Base-by-base conservation (phyloP, 2,888 invertebrate species). In the Glaucopsyche alexis region DNA sequence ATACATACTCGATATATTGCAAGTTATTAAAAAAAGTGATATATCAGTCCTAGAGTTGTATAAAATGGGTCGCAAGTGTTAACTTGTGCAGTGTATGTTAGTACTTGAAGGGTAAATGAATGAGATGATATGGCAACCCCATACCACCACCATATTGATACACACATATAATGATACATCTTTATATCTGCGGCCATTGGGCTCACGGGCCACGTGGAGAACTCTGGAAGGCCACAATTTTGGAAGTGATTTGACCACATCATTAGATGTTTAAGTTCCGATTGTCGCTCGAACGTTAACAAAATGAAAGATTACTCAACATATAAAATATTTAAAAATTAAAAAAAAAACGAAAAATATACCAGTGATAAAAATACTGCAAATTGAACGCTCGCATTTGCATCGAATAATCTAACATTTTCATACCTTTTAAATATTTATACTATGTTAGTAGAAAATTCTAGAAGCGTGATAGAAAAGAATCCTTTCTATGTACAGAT, bases 201-300 rank as follows among this genome's bases (percentile, higher is more conserved):
- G 90, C 90, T 73, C 80, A 79, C 80, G 83, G 79, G 81, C 84
- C 86, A 82, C 87, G 93, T 93, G 93, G 93, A 93, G 93, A 93
- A 93, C 93, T 93, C 93, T 90, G 93, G 93, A 93, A 93, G 92
- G 90, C 91, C 91, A 91, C 90, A 85, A 77, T 82, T 79, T 80
- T 82, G 82, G 81, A 78, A 81, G 81, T 80, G 79, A 77, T 79
- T 82, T 79, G 79, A 77, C 78, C 78, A 79, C 79, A 79, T 79
- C 78, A 77, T 74, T 77, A 71, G 78, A 80, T 78, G 76, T 76
- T 73, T 78, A 76, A 77, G 75, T 81, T 81, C 81, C 77, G 78
- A 80, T 79, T 80, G 81, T 82, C 82, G 81, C 83, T 84, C 81
- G 80, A 80, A 77, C 83, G 86, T 86, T 81, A 81, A 82, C 87